Conservation (phyloP, 2,797 vertebrate genomes). For the Esox lucius region DNA sequence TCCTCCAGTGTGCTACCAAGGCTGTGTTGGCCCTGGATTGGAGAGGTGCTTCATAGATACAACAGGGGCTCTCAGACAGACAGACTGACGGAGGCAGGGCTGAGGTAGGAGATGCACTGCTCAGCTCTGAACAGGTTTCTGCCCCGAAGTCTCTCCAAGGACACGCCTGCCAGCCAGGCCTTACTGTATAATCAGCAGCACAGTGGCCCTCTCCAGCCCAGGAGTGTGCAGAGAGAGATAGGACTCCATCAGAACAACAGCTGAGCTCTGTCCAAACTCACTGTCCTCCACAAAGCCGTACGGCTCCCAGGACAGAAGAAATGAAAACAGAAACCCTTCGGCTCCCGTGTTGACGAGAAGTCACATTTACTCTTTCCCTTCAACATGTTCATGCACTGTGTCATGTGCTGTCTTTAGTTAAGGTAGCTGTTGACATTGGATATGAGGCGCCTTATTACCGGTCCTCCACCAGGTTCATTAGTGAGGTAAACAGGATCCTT, state of each 20-base stretch:
- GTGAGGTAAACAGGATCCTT: neutral
- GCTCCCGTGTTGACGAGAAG: neutral
- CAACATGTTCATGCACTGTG: neutral
- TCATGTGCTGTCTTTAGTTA: neutral
- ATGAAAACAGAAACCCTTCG: neutral
- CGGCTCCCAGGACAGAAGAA: neutral
- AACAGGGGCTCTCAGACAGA: conserved; percentile 25
- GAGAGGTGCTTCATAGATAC: conserved; percentile 44
- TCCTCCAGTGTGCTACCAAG: conserved; percentile 3
- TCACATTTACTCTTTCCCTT: neutral
- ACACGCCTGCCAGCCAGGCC: conserved; percentile 3
- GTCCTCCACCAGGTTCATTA: neutral
- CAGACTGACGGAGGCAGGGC: neutral
- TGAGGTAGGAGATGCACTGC: neutral
- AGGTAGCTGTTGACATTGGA: neutral
- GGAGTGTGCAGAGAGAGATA: conserved; percentile 11
- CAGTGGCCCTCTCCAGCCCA: conserved; percentile 1
- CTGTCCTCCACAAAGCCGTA: neutral
- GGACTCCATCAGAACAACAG: conserved; percentile 1
- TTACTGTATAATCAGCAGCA: conserved; percentile 16
- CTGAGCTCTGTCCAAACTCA: conserved; percentile 10
- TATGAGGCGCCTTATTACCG: neutral
- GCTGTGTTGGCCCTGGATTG: conserved; percentile 34
- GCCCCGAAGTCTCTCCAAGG: conserved; percentile 11
- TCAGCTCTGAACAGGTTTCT: conserved; percentile 2